A percentile compares a stretch with the other conserved stretches of the same genome.
Evolutionary conservation across 1,140 invertebrate genomes (phyloP).

Genomic region (Parasteatoda tepidariorum): DNA sequence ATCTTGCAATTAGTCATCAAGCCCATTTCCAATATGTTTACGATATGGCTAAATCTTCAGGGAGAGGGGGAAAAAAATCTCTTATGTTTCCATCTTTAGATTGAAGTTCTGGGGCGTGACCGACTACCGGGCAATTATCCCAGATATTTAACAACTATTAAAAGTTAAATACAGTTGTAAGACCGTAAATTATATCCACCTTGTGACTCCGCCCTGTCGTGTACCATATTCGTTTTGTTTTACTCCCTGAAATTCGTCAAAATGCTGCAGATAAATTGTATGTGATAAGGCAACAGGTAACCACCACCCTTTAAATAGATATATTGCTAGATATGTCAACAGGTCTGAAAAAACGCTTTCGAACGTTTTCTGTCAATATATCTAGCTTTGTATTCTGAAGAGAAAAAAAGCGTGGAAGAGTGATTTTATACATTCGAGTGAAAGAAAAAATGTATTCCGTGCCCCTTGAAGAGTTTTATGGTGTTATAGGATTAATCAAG

Average conservation of each 20-base stretch:
- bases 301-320: background rate
- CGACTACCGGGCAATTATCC: constrained; percentile 36
- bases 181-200: constrained; percentile 41
- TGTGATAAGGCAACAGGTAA: background rate
- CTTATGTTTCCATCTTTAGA: background rate
- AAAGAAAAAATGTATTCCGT: no score
- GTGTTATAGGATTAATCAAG: no score
- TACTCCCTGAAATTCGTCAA: background rate
- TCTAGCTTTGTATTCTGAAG: no score
- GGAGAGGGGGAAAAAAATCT: background rate
- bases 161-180: constrained; percentile 54
- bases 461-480: no score
- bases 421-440: no score
- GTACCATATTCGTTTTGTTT: background rate
- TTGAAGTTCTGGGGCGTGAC: constrained; percentile 7
- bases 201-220: constrained; percentile 5
- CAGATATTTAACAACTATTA: constrained; percentile 55
- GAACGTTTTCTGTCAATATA: no score
- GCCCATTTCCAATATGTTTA: background rate
- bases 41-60: background rate
- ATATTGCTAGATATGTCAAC: no score
- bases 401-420: no score
- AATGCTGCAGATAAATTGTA: background rate
- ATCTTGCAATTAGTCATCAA: constrained; percentile 1
- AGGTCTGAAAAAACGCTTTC: no score